Conservation (phyloP, 2,888 invertebrate genomes). For the Cylindroiulus punctatus region DNA sequence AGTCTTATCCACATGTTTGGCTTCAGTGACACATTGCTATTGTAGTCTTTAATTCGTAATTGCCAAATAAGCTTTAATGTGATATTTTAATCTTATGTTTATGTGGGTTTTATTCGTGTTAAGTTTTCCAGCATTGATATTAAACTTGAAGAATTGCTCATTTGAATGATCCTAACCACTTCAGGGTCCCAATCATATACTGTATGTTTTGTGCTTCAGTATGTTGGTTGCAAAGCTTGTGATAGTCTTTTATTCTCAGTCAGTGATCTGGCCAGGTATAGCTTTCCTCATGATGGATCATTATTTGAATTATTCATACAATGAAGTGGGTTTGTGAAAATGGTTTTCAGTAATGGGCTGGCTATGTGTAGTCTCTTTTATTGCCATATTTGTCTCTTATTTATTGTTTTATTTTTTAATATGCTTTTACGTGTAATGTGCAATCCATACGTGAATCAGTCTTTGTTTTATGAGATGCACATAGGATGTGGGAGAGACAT, state of each 20-base stretch:
- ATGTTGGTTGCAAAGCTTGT: background rate
- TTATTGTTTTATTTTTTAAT: background rate
- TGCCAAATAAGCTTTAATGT: constrained; percentile 1
- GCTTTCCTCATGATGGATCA: background rate
- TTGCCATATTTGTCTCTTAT: background rate
- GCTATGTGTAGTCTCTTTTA: background rate
- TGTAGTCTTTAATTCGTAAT: background rate
- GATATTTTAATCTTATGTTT: background rate
- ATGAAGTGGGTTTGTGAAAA: background rate
- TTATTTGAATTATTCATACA: background rate
- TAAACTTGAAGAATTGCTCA: constrained; percentile 22
- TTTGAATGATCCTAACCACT: background rate
- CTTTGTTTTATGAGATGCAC: background rate
- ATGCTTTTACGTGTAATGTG: background rate
- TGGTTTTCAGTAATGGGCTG: too few relatives aligned
- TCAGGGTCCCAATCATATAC: background rate
- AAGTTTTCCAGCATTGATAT: background rate
- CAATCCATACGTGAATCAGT: background rate
- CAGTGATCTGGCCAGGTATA: background rate
- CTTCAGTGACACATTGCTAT: background rate
- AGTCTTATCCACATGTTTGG: constrained; percentile 22
- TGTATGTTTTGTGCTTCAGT: background rate
- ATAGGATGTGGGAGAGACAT: background rate
- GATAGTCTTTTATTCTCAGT: background rate
- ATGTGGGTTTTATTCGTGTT: background rate